Evolutionary conservation across 2,888 invertebrate species (phyloP).

Genomic region (Aphidoletes aphidimyza): DNA sequence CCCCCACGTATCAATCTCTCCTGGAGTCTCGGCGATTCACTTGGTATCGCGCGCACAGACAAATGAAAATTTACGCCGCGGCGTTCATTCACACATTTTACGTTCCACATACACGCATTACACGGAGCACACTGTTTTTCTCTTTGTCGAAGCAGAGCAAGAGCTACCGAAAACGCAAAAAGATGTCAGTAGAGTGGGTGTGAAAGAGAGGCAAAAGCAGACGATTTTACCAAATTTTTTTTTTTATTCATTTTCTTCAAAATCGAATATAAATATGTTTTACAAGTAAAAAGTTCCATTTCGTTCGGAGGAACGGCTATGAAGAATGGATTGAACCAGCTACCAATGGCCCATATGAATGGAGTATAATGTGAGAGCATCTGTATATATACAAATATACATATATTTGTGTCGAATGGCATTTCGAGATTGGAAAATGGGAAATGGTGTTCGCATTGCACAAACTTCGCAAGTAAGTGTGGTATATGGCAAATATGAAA

Average conservation of each 20-base stretch:
- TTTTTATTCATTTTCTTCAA: slow-evolving; percentile 30
- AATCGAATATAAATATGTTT: slow-evolving; percentile 50
- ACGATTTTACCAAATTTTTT: slow-evolving; percentile 47
- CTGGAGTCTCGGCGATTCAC: neutral
- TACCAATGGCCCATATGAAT: too few species aligned
- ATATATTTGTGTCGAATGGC: neutral
- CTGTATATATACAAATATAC: too few species aligned
- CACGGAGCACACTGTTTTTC: neutral
- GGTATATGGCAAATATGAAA: slow-evolving; percentile 14
- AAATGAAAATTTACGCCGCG: slow-evolving; percentile 40
- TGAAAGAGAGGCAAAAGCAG: slow-evolving; percentile 22
- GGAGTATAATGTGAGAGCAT: too few species aligned
- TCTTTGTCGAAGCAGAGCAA: too few species aligned
- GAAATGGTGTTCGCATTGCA: slow-evolving; percentile 36
- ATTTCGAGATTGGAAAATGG: slow-evolving; percentile 8
- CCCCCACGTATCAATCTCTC: neutral
- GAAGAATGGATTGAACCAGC: slow-evolving; percentile 15
- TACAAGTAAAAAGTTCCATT: slow-evolving; percentile 27
- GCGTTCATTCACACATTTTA: too few species aligned
- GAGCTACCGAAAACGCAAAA: too few species aligned
- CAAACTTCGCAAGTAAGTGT: too few species aligned
- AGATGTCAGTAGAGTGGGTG: too few species aligned
- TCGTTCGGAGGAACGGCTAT: neutral
- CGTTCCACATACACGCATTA: neutral
- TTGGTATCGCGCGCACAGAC: slow-evolving; percentile 30